Conservation (phyloP, 2,888 invertebrate genomes). For the Allygus modestus region DNA sequence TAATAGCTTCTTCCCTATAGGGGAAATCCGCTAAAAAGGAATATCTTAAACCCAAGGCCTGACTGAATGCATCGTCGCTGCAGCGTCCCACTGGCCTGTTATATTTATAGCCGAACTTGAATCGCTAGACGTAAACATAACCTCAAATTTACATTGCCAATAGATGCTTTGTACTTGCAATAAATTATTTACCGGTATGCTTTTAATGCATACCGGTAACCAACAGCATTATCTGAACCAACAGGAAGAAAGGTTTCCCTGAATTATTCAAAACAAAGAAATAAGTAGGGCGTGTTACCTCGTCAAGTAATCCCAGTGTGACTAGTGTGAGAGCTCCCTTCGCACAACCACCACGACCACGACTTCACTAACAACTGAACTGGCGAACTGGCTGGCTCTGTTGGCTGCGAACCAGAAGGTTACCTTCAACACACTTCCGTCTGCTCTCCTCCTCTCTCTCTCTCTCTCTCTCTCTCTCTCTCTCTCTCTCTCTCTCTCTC, state of each 20-base stretch:
- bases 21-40: too few relatives aligned
- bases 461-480: too few relatives aligned
- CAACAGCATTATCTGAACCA: too few relatives aligned
- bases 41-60: too few relatives aligned
- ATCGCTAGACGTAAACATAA: conserved; percentile 23
- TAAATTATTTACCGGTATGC: not conserved
- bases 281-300: not conserved
- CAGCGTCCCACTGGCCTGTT: not conserved
- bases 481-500: not conserved
- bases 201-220: not conserved
- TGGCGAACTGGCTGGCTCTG: not conserved
- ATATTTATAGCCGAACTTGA: conserved; percentile 30
- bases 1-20: too few relatives aligned
- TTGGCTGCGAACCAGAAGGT: not conserved
- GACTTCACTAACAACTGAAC: not conserved
- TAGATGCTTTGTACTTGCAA: not conserved
- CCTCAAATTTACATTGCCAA: not conserved
- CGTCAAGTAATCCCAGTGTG: conserved; percentile 12
- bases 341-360: not conserved
- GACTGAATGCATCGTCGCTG: too few relatives aligned
- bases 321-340: not conserved
- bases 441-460: conserved; percentile 20
- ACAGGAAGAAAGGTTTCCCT: too few relatives aligned
- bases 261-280: too few relatives aligned
- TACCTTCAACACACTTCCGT: conserved; percentile 38